Evolutionary conservation across 2,113 vertebrate species (phyloP).

Genomic region (Morone saxatilis): DNA sequence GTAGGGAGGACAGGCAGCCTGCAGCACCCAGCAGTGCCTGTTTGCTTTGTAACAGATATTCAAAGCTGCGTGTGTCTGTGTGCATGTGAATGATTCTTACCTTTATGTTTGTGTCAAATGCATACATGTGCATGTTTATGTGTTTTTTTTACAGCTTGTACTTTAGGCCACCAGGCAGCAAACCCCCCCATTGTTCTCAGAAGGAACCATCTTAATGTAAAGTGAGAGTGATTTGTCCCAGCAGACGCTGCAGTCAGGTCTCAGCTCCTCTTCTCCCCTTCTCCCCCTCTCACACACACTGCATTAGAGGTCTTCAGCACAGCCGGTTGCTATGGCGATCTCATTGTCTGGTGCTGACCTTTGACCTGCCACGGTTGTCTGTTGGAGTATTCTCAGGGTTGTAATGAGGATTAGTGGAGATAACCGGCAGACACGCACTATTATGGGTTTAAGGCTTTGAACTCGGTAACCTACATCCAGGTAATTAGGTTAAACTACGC

Average conservation of each 20-base stretch:
- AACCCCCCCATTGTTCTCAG: constrained; percentile 38
- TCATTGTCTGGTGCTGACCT: constrained; percentile 73
- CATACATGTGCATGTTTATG: not conserved
- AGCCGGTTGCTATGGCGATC: constrained; percentile 65
- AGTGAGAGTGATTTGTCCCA: constrained; percentile 63
- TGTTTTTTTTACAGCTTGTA: constrained; percentile 1
- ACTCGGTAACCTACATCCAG: constrained; percentile 73
- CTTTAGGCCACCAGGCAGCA: constrained; percentile 10
- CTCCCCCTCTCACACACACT: constrained; percentile 13
- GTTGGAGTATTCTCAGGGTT: constrained; percentile 68
- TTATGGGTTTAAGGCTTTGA: constrained; percentile 62
- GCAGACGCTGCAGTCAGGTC: constrained; percentile 55
- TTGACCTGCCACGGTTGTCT: constrained; percentile 71
- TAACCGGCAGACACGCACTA: constrained; percentile 59
- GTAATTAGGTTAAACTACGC: constrained; percentile 71
- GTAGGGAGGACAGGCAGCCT: constrained; percentile 21
- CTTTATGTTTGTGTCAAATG: not conserved
- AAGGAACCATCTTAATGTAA: constrained; percentile 46
- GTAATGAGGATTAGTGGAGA: constrained; percentile 77
- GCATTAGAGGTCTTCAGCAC: constrained; percentile 51
- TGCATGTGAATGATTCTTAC: constrained; percentile 1
- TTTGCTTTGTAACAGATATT: constrained; percentile 47
- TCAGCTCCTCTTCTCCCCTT: constrained; percentile 36
- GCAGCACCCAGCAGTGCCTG: constrained; percentile 16
- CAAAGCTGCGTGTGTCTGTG: constrained; percentile 5